Conservation (phyloP, 2,888 invertebrate species). For the Horisme vitalbata region DNA sequence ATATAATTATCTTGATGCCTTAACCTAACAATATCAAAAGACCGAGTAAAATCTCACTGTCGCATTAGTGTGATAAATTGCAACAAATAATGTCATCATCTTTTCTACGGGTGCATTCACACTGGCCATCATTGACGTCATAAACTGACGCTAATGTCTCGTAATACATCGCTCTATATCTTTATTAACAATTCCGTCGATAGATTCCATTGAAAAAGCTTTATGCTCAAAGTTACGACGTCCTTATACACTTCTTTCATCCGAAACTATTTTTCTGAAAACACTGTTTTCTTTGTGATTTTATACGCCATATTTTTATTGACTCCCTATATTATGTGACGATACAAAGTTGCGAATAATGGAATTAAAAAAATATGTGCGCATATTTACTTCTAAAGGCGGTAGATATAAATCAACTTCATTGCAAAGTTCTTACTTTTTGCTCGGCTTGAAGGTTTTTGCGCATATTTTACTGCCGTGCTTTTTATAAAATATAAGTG, state of each 20-base stretch:
- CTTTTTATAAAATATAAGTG: constrained; percentile 62
- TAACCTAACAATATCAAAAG: not conserved
- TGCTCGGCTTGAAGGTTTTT: constrained; percentile 56
- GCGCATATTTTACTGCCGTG: constrained; percentile 60
- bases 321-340: constrained; percentile 55
- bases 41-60: constrained; percentile 17
- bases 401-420: constrained; percentile 72
- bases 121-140: constrained; percentile 58
- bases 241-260: constrained; percentile 77
- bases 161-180: constrained; percentile 78
- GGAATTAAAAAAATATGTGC: constrained; percentile 63
- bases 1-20: not conserved
- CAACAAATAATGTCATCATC: constrained; percentile 43
- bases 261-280: constrained; percentile 78
- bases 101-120: constrained; percentile 66
- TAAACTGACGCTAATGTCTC: constrained; percentile 77
- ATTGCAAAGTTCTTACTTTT: constrained; percentile 54
- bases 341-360: constrained; percentile 70
- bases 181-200: constrained; percentile 78
- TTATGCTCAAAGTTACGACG: constrained; percentile 76
- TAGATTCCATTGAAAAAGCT: constrained; percentile 77
- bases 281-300: constrained; percentile 80
- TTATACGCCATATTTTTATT: constrained; percentile 77
- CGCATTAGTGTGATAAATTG: constrained; percentile 55
- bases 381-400: constrained; percentile 66